Conservation (phyloP, 30 jellyfish, hydroid and myxozoan genomes). For the Chironex yamaguchii region DNA sequence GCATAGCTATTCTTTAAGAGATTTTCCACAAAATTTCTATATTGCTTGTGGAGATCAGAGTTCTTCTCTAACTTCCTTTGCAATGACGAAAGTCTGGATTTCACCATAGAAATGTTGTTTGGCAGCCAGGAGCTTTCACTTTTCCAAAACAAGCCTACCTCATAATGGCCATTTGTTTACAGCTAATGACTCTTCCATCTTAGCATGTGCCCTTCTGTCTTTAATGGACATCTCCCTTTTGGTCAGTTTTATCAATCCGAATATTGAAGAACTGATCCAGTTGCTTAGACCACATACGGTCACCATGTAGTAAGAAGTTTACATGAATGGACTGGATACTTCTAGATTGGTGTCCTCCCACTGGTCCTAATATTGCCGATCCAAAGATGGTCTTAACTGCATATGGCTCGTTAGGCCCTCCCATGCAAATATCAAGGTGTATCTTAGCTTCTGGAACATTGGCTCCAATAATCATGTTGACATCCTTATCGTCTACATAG, state of each 20-base stretch:
- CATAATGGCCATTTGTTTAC: constrained; percentile 64
- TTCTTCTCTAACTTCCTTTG: background rate
- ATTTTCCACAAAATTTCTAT: background rate
- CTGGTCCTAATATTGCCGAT: no score
- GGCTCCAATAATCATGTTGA: background rate
- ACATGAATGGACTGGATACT: background rate
- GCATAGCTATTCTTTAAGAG: background rate
- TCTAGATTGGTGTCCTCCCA: background rate
- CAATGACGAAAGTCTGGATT: constrained; percentile 15
- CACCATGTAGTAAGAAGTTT: background rate
- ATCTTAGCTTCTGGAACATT: background rate
- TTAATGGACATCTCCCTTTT: constrained; percentile 14
- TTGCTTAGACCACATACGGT: background rate
- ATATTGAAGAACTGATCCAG: background rate
- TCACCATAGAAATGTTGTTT: constrained; percentile 10
- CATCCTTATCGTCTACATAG: background rate
- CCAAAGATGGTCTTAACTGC: background rate
- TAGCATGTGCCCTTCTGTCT: constrained; percentile 29
- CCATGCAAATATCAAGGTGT: background rate
- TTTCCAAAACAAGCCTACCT: constrained; percentile 69
- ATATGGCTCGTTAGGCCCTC: background rate
- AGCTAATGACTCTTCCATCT: constrained; percentile 21
- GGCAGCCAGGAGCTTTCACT: constrained; percentile 15
- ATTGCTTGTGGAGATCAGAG: no score
- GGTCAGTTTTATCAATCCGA: background rate